A percentile compares a stretch with the other conserved stretches of the same genome.
Evolutionary conservation across 2,797 vertebrate species (phyloP).

Genomic region (Natrix natrix): DNA sequence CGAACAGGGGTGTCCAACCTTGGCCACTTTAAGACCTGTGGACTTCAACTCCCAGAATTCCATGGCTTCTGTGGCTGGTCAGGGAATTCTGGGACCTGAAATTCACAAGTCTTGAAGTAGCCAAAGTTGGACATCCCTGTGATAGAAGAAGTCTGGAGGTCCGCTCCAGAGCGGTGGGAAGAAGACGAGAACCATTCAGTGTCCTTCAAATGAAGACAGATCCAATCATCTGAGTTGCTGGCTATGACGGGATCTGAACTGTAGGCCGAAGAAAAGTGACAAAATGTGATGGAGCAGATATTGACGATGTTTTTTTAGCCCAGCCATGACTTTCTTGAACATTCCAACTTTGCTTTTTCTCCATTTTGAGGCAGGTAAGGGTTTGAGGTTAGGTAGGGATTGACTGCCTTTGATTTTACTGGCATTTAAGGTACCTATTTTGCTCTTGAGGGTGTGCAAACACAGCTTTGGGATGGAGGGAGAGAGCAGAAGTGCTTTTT

Average conservation of each 20-base stretch:
- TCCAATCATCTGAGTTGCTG: background rate
- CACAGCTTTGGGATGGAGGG: background rate
- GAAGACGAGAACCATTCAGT: background rate
- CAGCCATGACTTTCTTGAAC: background rate
- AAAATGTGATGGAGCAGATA: background rate
- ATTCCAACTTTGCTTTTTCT: background rate
- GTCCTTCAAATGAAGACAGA: background rate
- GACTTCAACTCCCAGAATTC: background rate
- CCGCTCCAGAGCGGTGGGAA: background rate
- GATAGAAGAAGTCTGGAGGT: background rate
- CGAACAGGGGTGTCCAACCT: background rate
- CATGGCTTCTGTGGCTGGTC: background rate
- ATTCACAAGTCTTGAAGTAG: background rate
- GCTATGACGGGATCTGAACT: background rate
- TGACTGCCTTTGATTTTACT: background rate
- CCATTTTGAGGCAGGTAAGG: background rate
- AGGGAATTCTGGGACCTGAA: background rate
- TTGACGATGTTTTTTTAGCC: background rate
- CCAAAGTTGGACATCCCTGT: background rate
- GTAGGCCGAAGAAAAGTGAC: background rate
- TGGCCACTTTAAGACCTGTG: background rate
- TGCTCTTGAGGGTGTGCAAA: background rate
- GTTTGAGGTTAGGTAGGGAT: background rate
- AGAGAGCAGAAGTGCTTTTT: background rate
- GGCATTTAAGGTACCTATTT: background rate